Base-by-base conservation (phyloP, 92 coral and sea anemone species). In the Parazoanthus atlanticus region DNA sequence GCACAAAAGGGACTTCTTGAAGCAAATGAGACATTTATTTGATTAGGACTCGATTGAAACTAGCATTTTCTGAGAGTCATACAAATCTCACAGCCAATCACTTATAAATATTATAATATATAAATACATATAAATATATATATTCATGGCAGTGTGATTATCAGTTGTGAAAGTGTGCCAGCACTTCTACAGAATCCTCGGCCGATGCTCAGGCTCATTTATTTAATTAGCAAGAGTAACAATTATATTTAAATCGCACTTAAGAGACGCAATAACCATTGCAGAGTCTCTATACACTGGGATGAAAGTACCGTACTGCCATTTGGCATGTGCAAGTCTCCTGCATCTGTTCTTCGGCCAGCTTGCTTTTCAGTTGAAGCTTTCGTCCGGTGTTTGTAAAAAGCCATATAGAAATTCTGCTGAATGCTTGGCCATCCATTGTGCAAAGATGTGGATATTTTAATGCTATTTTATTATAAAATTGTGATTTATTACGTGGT, bases 161-260 rank as follows among this genome's bases (percentile, higher is more conserved):
- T 12, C 23, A 38, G 49, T 66, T 69, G 86, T 82, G 56, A 64
- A 82, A 65, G 25, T 64, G 34, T 29, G 75, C 38, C 76, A 6
- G 76, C 78, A 84, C 74, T 23, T 64, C 33, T n/a, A 6, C 76
- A 70, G 32, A 46, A 70, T 70, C 41, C 77, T 84, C 21, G 25
- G 25, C 74, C 86, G 31, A 26, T 40, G 10, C 54, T 32, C 40
- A 11, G 87, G 87, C 86, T 64, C 41, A 77, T 43, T 43, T 84
- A 84, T 84, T 84, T 84, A 84, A 84, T 84, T 84, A 41, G 30
- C 65, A 84, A 84, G 30, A 82, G 21, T 69, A 83, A 36, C 78
- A 33, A 82, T 84, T 69, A 67, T 84, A 84, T 84, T 84, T 84
- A 84, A 81, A 81, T 81, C 32, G 74, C 74, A 81, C 84, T 28